Evolutionary conservation across 2,113 vertebrate genomes (phyloP).

Genomic region (Dasypus novemcinctus): DNA sequence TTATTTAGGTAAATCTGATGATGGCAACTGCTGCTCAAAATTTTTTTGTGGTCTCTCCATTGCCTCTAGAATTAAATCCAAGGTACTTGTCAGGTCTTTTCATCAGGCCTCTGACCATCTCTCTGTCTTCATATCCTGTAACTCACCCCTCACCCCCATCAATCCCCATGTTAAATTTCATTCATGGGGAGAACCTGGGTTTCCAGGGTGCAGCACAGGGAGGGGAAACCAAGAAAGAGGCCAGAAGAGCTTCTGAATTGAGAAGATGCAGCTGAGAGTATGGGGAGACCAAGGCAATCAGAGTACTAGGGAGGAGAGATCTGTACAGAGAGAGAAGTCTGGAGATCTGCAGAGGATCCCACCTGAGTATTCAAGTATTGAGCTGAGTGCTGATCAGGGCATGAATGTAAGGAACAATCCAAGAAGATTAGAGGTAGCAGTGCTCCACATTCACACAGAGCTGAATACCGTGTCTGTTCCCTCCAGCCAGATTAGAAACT

Average conservation of each 20-base stretch:
- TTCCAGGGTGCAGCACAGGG: not conserved
- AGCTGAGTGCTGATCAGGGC: not conserved
- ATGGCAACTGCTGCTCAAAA: not conserved
- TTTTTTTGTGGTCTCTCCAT: not conserved
- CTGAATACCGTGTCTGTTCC: not conserved
- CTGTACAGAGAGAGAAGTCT: too few relatives aligned
- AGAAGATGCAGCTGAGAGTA: not conserved
- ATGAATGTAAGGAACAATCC: too few relatives aligned
- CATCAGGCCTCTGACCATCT: not conserved
- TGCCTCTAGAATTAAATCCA: not conserved
- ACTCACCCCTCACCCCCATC: too few relatives aligned
- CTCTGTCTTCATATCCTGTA: not conserved
- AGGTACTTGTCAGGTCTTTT: not conserved
- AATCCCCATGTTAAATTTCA: not conserved
- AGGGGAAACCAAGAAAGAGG: not conserved
- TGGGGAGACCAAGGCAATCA: too few relatives aligned
- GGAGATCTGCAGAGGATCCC: too few relatives aligned
- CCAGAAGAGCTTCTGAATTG: not conserved
- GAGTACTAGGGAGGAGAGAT: too few relatives aligned
- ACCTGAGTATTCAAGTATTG: not conserved
- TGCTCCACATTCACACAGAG: rapidly evolving
- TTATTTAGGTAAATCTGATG: not conserved
- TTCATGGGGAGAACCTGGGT: not conserved
- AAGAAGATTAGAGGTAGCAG: too few relatives aligned
- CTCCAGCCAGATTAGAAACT: not conserved